Conservation (phyloP, 2,888 invertebrate genomes). For the Drosophila mimetica region DNA sequence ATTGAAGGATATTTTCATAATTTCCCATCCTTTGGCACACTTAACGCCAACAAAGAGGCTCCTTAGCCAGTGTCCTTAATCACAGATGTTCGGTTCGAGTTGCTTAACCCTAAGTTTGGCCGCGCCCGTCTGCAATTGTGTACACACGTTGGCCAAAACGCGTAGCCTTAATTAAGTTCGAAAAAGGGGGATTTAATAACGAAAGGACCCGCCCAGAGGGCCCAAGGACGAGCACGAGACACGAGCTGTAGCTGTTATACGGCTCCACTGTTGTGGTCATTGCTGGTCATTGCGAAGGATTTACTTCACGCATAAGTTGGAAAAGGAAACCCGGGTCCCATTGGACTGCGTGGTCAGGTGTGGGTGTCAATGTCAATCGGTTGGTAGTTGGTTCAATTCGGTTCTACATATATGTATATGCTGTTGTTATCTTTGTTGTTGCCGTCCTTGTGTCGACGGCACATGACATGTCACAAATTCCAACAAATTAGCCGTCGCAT, state of each 20-base stretch:
- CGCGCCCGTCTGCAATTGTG: conserved; percentile 37
- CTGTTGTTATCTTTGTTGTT: conserved; percentile 48
- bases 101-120: conserved; percentile 40
- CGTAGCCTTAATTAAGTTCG: conserved; percentile 73
- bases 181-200: conserved; percentile 68
- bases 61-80: conserved; percentile 55
- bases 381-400: conserved; percentile 1
- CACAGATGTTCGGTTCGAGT: conserved; percentile 53
- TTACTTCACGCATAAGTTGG: conserved; percentile 54
- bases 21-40: conserved; percentile 29
- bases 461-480: conserved; percentile 56
- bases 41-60: conserved; percentile 8
- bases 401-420: neutral
- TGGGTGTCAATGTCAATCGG: conserved; percentile 54
- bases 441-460: conserved; percentile 57
- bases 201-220: conserved; percentile 38
- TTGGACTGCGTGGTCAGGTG: conserved; percentile 22
- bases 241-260: conserved; percentile 55
- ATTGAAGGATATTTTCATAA: neutral
- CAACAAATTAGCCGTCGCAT: conserved; percentile 71
- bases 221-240: conserved; percentile 58
- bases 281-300: conserved; percentile 45
- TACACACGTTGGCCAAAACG: conserved; percentile 56
- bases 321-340: conserved; percentile 47
- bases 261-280: conserved; percentile 23